Base-by-base conservation (phyloP, 2,888 invertebrate species). In the Erpobdella octoculata region DNA sequence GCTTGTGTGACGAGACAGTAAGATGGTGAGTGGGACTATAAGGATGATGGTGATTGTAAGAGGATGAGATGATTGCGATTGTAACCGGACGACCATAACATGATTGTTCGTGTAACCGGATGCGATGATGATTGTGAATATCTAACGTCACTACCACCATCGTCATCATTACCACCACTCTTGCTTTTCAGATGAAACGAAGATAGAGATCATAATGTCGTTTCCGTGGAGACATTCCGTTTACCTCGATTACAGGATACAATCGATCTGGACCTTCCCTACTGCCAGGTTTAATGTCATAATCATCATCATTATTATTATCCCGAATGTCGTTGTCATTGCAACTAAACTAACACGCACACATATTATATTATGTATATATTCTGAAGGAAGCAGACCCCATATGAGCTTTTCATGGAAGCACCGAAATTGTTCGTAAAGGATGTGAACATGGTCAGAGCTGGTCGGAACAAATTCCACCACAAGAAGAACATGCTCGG, bases 201-300 rank as follows among this genome's bases (percentile, higher is more conserved):
- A 81, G 75, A 82, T 90, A 65, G 87, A 88, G 79, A 86, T 90
- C 31, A 86, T 85, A 75, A 84, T 91, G 73, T 85, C 88, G 66
- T 83, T 90, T 70, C 88, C 89, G 18, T 90, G 90, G 89, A 88
- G 89, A 79, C 87, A 88, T 72, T 87, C 87, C 77, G 88, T 89
- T 75, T 88, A 86, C 79, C 86, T 90, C 73, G 89, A 89, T 78
- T 90, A 90, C 80, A 82, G 86, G 70, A 84, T 85, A 18, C 84
- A 83, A 5, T 86, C 88, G 31, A 83, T 86, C 58, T 88, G 89
- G 88, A 87, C 88, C 8, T 73, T 80, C 33, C 83, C 78, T 33
- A 74, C 75, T 5, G 72, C 74, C 62, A 79, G 77, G 81, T 81
- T 25, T 25, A 25, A 8, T 12, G 53, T 1, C 46, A 25, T n/a